These are phyloP conservation scores for Emydocephalus ijimae DNA, from an alignment of 2,113 vertebrate genomes.

Conservation along the genomic window DNA sequence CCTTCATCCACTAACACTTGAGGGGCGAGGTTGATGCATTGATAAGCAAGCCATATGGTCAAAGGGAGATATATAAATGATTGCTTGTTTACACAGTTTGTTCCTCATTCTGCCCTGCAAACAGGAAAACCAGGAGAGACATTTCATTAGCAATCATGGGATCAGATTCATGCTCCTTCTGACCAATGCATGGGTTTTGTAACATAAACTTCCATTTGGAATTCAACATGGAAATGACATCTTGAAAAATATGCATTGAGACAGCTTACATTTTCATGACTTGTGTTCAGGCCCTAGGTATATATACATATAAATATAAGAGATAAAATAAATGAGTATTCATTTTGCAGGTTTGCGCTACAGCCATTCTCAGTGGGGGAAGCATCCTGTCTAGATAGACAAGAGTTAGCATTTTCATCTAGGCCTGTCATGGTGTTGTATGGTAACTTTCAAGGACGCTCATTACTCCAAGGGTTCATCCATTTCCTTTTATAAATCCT, in stretches of 20 bases:
- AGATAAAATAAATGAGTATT: conserved; percentile 10
- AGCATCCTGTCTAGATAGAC: conserved; percentile 42
- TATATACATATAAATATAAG: conserved; percentile 28
- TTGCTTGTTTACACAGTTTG: conserved; percentile 18
- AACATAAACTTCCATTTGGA: conserved; percentile 24
- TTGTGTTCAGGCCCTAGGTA: conserved; percentile 40
- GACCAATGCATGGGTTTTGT: conserved; percentile 12
- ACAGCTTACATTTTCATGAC: conserved; percentile 42
- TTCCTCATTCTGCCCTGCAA: neutral
- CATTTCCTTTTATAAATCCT: conserved; percentile 59
- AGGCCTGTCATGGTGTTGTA: conserved; percentile 44
- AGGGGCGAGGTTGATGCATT: conserved; percentile 35
- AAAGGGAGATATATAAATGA: conserved; percentile 15
- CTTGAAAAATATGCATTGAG: conserved; percentile 25
- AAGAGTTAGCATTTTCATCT: conserved; percentile 49
- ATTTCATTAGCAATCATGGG: neutral
- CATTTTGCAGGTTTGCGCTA: conserved; percentile 55
- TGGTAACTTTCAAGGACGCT: conserved; percentile 55
- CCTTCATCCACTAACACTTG: conserved; percentile 10
- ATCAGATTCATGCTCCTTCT: neutral
- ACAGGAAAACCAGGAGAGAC: neutral
- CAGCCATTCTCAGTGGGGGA: conserved; percentile 39
- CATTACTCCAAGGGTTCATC: conserved; percentile 31
- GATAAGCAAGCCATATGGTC: conserved; percentile 16
- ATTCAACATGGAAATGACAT: conserved; percentile 29